Evolutionary conservation across 2,797 vertebrate genomes (phyloP).

Genomic region (Carduelis carduelis): DNA sequence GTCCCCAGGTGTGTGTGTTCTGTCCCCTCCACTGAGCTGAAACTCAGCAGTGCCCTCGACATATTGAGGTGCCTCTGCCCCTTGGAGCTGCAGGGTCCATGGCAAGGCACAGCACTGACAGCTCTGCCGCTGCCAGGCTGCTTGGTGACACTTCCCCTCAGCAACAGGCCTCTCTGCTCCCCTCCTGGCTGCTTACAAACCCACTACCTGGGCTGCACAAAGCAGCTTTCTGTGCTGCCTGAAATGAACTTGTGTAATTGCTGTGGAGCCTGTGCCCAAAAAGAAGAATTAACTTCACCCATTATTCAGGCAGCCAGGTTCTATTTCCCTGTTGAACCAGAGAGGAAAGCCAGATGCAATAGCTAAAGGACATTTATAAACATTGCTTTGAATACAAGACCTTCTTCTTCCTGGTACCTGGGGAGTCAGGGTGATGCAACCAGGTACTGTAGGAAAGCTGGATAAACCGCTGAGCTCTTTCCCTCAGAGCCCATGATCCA

Average conservation of each 20-base stretch:
- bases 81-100: conserved; percentile 1
- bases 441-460: background rate
- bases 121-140: conserved; percentile 2
- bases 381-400: background rate
- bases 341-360: background rate
- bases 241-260: background rate
- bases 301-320: background rate
- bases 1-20: conserved; percentile 49
- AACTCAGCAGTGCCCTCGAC: background rate
- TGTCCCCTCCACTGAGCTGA: background rate
- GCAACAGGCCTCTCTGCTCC: background rate
- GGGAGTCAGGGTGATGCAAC: background rate
- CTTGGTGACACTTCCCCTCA: background rate
- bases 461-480: background rate
- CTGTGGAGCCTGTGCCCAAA: background rate
- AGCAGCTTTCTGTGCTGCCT: background rate
- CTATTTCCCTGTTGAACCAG: background rate
- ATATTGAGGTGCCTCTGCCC: background rate
- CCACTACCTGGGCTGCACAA: background rate
- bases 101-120: background rate
- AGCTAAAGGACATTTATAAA: background rate
- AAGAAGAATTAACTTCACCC: background rate
- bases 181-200: background rate
- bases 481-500: background rate
- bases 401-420: background rate